phyloP scores from a whole-genome alignment of 2,113 vertebrate genomes.

The Pteropus alecto region DNA sequence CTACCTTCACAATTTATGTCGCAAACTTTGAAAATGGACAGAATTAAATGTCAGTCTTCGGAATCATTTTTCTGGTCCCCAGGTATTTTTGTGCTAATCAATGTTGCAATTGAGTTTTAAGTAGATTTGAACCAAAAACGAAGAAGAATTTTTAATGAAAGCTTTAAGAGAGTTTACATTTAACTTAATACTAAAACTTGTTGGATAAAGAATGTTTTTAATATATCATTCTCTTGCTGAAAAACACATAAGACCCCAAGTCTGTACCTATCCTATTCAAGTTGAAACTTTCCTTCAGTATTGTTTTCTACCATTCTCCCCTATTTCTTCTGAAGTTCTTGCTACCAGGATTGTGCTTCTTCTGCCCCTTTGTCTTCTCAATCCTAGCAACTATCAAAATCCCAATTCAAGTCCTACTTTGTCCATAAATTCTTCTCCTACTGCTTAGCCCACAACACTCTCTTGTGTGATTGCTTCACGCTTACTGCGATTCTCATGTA shows the following conservation, averaged over 20 bases:
- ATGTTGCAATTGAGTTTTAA: conserved; percentile 3
- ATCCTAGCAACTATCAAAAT: neutral
- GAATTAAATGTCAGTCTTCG: conserved; percentile 24
- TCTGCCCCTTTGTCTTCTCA: neutral
- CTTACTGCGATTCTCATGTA: neutral
- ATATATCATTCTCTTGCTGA: neutral
- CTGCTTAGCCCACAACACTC: neutral
- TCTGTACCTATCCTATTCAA: neutral
- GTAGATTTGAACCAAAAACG: neutral
- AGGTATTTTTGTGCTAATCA: neutral
- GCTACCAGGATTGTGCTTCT: neutral
- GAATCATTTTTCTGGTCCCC: neutral
- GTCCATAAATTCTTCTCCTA: neutral
- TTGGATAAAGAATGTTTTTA: neutral
- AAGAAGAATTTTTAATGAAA: conserved; percentile 10
- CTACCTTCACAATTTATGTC: neutral
- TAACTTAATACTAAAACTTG: conserved; percentile 2
- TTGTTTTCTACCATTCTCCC: neutral
- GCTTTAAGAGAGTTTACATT: neutral
- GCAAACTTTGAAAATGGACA: neutral
- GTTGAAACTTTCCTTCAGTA: neutral
- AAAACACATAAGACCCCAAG: neutral
- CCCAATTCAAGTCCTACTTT: neutral
- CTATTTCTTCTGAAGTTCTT: neutral
- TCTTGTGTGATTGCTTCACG: neutral